Conservation (phyloP, 92 coral and sea anemone species). For the Epizoanthus stellaris region DNA sequence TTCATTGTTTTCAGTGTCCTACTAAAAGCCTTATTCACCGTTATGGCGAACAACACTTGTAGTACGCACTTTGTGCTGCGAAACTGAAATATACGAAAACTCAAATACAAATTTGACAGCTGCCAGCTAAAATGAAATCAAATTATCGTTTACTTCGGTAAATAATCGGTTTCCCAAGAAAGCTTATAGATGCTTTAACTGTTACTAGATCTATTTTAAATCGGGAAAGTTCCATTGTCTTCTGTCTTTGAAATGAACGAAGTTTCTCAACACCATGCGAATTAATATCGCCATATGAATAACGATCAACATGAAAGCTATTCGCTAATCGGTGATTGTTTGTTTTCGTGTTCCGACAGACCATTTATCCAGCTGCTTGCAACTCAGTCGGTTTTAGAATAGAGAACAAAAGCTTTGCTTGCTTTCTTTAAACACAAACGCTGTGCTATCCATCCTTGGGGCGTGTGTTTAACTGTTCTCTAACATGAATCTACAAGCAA, state of each 20-base stretch:
- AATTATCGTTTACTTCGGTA: too few relatives aligned
- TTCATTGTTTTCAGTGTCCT: too few relatives aligned
- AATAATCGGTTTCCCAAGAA: too few relatives aligned
- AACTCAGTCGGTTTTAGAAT: not conserved
- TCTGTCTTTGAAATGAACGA: not conserved
- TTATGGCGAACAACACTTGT: too few relatives aligned
- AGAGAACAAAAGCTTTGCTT: constrained; percentile 18
- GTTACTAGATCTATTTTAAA: too few relatives aligned
- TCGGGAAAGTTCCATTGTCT: not conserved
- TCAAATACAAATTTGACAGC: too few relatives aligned
- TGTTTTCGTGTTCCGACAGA: not conserved
- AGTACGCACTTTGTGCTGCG: too few relatives aligned
- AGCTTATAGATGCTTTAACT: too few relatives aligned
- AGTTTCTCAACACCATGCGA: not conserved
- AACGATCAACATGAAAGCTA: not conserved
- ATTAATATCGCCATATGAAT: not conserved
- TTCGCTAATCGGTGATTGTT: not conserved
- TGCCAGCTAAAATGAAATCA: too few relatives aligned
- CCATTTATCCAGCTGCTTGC: constrained; percentile 31
- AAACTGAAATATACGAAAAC: too few relatives aligned
- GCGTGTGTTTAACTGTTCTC: constrained; percentile 12
- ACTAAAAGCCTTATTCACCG: too few relatives aligned
- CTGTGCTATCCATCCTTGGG: not conserved
- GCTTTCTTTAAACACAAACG: not conserved
- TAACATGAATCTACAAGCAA: not conserved